Evolutionary conservation across 1,140 invertebrate genomes (phyloP).

Genomic region (Brachionus asplanchnoidis): DNA sequence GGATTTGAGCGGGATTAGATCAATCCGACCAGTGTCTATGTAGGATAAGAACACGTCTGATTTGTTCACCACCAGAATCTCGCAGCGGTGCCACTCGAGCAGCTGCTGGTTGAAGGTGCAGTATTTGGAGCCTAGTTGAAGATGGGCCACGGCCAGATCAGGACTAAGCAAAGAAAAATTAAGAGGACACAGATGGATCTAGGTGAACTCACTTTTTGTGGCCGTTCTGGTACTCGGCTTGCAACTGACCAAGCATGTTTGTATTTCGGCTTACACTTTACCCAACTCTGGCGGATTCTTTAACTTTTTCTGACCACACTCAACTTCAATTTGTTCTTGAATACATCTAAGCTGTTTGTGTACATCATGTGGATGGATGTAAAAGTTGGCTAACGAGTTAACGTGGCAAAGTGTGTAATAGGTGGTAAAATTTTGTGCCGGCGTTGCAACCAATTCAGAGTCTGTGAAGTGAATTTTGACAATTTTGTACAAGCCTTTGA

Average conservation of each 20-base stretch:
- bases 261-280: constrained; percentile 4
- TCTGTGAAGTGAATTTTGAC: background rate
- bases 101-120: background rate
- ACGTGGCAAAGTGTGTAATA: background rate
- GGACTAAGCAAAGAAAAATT: background rate
- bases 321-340: constrained; percentile 4
- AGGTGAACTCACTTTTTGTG: background rate
- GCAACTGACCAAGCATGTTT: background rate
- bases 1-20: background rate
- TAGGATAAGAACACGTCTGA: background rate
- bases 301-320: background rate
- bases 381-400: background rate
- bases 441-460: background rate
- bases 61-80: background rate
- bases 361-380: constrained; percentile 2
- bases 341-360: constrained; percentile 16
- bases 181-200: background rate
- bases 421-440: background rate
- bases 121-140: background rate
- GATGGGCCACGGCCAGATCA: background rate
- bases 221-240: background rate
- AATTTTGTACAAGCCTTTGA: background rate
- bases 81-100: constrained; percentile 34
- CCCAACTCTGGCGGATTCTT: background rate
- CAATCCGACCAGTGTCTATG: background rate